Conservation (phyloP, 1,140 invertebrate genomes). For the Xylocopa sonorina region DNA sequence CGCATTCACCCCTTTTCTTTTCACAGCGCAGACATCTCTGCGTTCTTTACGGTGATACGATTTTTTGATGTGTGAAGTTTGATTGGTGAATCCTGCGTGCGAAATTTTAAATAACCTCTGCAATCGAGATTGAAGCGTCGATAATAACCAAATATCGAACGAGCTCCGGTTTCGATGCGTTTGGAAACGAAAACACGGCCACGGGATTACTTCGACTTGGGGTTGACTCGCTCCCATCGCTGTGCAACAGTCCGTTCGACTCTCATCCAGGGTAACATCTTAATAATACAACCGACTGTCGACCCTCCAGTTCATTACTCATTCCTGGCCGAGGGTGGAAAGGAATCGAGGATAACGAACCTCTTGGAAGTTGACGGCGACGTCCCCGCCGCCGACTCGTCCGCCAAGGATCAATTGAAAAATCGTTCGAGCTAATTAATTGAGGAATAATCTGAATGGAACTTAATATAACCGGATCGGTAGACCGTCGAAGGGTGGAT, state of each 20-base stretch:
- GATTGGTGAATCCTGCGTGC: no score
- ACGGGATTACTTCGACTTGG: background rate
- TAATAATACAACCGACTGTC: slow-evolving; percentile 78
- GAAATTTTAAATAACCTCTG: no score
- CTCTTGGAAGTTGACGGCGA: slow-evolving; percentile 68
- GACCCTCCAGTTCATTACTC: slow-evolving; percentile 78
- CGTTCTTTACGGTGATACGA: no score
- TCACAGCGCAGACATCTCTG: no score
- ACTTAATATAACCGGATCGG: slow-evolving; percentile 54
- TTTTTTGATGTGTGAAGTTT: no score
- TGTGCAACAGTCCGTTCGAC: slow-evolving; percentile 26
- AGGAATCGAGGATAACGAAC: slow-evolving; percentile 78
- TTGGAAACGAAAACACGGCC: no score
- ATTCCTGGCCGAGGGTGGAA: slow-evolving; percentile 72
- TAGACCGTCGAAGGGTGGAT: background rate
- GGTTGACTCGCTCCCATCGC: slow-evolving; percentile 27
- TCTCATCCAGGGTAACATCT: slow-evolving; percentile 66
- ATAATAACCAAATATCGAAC: no score
- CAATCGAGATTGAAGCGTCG: no score
- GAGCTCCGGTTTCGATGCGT: no score
- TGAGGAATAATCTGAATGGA: slow-evolving; percentile 69
- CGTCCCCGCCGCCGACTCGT: slow-evolving; percentile 11
- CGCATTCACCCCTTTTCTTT: no score
- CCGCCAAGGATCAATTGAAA: slow-evolving; percentile 72
- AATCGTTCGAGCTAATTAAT: slow-evolving; percentile 75